These are phyloP conservation scores for Pollenia labialis DNA, from an alignment of 2,888 invertebrate species.

Conservation along the genomic window DNA sequence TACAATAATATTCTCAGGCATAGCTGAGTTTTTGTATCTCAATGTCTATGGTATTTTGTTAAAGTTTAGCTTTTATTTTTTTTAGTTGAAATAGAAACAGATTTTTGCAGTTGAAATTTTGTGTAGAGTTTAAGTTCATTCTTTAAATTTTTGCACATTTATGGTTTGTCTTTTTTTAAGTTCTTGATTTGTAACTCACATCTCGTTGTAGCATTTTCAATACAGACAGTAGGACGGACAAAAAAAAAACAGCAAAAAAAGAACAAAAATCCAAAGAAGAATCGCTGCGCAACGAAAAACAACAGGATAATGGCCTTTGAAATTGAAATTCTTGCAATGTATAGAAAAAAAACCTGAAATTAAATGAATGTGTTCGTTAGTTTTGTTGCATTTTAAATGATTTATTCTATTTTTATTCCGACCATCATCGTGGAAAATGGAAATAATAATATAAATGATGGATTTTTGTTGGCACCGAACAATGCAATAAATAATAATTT, in stretches of 20 bases:
- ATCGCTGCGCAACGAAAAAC: conserved; percentile 14
- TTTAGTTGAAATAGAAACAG: conserved; percentile 65
- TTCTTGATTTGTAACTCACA: conserved; percentile 28
- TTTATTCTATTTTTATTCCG: conserved; percentile 53
- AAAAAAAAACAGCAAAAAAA: not conserved
- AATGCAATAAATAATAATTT: conserved; percentile 20
- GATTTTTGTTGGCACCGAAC: conserved; percentile 8
- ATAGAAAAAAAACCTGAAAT: conserved; percentile 47
- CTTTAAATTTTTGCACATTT: conserved; percentile 67
- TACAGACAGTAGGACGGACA: not conserved
- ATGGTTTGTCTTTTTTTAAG: conserved; percentile 37
- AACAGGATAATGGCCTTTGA: conserved; percentile 68
- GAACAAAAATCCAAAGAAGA: conserved; percentile 33
- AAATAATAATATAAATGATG: conserved; percentile 16
- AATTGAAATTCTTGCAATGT: conserved; percentile 63
- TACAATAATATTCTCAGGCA: conserved; percentile 49
- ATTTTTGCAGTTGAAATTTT: conserved; percentile 43
- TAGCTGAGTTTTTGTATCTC: conserved; percentile 40
- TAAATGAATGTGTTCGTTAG: conserved; percentile 39
- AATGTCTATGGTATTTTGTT: conserved; percentile 53
- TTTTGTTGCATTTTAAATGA: conserved; percentile 27
- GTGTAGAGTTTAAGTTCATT: conserved; percentile 62
- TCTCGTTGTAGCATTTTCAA: conserved; percentile 37
- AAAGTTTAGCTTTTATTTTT: conserved; percentile 27
- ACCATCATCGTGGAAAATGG: not conserved